A percentile compares a stretch with the other conserved stretches of the same genome.
phyloP scores from a whole-genome alignment of 2,888 invertebrate species.

The Neoitamus cyanurus region DNA sequence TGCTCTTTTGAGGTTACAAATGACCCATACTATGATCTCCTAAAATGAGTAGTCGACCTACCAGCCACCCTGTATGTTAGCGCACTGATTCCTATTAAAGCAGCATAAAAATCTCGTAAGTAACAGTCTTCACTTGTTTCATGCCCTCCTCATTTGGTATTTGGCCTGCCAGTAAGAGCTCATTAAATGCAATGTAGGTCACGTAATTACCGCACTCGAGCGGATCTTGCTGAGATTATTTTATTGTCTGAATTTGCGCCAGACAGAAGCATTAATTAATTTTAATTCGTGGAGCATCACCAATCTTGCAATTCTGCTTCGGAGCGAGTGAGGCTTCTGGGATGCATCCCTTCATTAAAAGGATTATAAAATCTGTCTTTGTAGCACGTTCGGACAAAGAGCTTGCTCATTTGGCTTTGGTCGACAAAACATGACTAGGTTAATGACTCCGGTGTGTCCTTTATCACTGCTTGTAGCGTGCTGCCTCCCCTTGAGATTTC shows the following conservation, averaged over 20 bases:
- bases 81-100: not conserved
- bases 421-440: not conserved
- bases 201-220: not conserved
- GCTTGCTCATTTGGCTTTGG: not conserved
- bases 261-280: not conserved
- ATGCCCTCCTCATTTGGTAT: not conserved
- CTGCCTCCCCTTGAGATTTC: not conserved
- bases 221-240: not conserved
- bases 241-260: not conserved
- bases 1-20: too few species aligned
- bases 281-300: not conserved
- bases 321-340: not conserved
- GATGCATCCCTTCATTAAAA: not conserved
- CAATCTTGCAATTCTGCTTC: not conserved
- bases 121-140: not conserved
- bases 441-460: not conserved
- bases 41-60: too few species aligned
- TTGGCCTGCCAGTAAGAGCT: not conserved
- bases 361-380: not conserved
- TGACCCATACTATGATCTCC: too few species aligned
- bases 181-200: not conserved
- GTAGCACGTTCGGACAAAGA: not conserved
- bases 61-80: too few species aligned
- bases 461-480: too few species aligned
- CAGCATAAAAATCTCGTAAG: not conserved